Conservation (phyloP, 1,140 invertebrate genomes). For the Micrasema minimum region DNA sequence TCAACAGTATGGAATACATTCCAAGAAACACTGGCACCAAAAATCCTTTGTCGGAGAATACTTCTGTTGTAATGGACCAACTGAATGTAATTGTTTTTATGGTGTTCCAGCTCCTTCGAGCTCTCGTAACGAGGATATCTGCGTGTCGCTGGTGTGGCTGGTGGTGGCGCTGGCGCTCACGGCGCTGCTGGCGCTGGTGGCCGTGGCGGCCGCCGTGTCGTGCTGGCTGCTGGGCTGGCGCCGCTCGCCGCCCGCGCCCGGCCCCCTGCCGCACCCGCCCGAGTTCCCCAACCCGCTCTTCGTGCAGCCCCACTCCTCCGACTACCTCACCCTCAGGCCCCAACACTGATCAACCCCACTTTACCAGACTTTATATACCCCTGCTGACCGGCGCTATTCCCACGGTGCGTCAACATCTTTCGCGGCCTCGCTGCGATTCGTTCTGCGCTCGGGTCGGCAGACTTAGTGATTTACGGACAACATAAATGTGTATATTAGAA, state of each 20-base stretch:
- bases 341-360: conserved; percentile 39
- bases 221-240: conserved; percentile 95
- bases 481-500: conserved; percentile 12
- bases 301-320: conserved; percentile 82
- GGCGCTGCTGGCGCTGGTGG: conserved; percentile 88
- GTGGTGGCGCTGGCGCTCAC: conserved; percentile 93
- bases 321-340: conserved; percentile 67
- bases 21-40: too few relatives aligned
- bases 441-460: neutral
- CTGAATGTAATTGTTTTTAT: too few relatives aligned
- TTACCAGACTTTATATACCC: too few relatives aligned
- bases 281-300: conserved; percentile 95
- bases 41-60: too few relatives aligned
- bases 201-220: conserved; percentile 92
- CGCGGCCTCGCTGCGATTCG: conserved; percentile 9
- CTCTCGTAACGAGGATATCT: conserved; percentile 79
- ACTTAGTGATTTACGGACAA: conserved; percentile 12
- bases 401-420: conserved; percentile 20
- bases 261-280: conserved; percentile 91
- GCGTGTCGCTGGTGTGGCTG: conserved; percentile 91
- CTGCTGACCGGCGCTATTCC: conserved; percentile 17
- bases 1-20: too few relatives aligned
- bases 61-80: too few relatives aligned
- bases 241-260: conserved; percentile 83
- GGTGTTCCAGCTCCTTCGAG: conserved; percentile 51